Evolutionary conservation across 2,797 vertebrate species (phyloP).

Genomic region (Amazona ochrocephala): DNA sequence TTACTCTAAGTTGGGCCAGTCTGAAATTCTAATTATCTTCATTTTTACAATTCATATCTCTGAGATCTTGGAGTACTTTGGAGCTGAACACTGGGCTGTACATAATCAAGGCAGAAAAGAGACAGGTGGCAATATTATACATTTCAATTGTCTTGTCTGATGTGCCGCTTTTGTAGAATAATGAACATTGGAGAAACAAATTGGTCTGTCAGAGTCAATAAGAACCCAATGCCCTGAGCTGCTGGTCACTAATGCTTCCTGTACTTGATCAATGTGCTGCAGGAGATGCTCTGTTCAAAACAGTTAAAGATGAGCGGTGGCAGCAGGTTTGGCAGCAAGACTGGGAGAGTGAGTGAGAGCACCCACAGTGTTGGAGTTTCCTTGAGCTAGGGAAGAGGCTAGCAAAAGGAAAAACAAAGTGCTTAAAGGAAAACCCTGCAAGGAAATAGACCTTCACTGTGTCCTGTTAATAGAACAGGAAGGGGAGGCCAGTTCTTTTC

Average conservation of each 20-base stretch:
- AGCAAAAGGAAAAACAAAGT: not conserved
- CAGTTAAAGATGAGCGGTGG: constrained; percentile 27
- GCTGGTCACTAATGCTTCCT: constrained; percentile 37
- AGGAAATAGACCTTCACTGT: not conserved
- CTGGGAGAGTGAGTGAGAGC: not conserved
- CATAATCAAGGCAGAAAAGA: constrained; percentile 56
- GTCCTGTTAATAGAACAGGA: not conserved
- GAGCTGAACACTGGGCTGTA: not conserved
- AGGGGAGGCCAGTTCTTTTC: not conserved
- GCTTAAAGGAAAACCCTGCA: not conserved
- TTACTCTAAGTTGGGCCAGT: constrained; percentile 21
- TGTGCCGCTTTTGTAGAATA: constrained; percentile 58
- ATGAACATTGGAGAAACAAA: constrained; percentile 65
- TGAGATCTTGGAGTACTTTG: not conserved
- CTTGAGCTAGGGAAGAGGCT: not conserved
- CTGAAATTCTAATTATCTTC: constrained; percentile 56
- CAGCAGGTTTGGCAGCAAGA: constrained; percentile 44
- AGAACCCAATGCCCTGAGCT: constrained; percentile 47
- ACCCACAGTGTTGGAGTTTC: not conserved
- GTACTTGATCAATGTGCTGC: constrained; percentile 60
- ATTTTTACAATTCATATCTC: constrained; percentile 28
- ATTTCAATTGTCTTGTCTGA: constrained; percentile 57
- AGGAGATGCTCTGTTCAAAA: constrained; percentile 53
- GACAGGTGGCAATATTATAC: constrained; percentile 45
- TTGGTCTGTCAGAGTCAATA: constrained; percentile 61